phyloP scores from a whole-genome alignment of 1,140 invertebrate genomes.

The Dendroctonus valens region DNA sequence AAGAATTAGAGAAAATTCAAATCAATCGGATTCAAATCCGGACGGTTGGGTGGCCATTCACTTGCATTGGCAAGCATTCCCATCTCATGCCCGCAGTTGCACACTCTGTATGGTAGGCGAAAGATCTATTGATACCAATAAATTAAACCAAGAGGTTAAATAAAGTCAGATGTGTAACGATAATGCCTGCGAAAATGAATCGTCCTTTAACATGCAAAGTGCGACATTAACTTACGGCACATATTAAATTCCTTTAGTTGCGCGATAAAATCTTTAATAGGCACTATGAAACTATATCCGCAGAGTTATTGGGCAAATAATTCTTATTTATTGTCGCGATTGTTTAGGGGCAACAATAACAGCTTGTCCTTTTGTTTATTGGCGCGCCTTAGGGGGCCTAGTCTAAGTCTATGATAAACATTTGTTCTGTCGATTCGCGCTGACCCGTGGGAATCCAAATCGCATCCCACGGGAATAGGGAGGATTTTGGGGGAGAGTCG shows the following conservation, averaged over 20 bases:
- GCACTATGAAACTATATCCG: conserved; percentile 29
- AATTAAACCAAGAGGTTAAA: conserved; percentile 25
- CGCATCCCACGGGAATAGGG: no score
- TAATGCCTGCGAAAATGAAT: conserved; percentile 33
- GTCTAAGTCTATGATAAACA: not conserved
- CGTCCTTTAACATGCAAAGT: conserved; percentile 28
- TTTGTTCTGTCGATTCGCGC: no score
- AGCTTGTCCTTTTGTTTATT: no score
- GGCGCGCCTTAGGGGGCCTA: no score
- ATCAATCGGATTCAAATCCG: not conserved
- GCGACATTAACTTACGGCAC: conserved; percentile 28
- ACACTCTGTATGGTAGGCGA: conserved; percentile 3
- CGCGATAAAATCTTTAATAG: conserved; percentile 31
- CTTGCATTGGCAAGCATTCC: no score
- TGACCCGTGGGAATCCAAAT: no score
- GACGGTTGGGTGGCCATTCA: not conserved
- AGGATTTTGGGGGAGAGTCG: no score
- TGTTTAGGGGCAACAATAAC: not conserved
- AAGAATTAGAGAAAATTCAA: not conserved
- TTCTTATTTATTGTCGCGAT: conserved; percentile 8
- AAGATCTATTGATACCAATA: conserved; percentile 30
- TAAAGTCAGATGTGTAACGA: conserved; percentile 35
- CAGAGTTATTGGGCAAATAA: not conserved
- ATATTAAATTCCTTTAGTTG: conserved; percentile 30
- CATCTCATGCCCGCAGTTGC: no score